These are phyloP conservation scores for Zygogramma bicolorata DNA, from an alignment of 2,888 invertebrate genomes.

Conservation along the genomic window DNA sequence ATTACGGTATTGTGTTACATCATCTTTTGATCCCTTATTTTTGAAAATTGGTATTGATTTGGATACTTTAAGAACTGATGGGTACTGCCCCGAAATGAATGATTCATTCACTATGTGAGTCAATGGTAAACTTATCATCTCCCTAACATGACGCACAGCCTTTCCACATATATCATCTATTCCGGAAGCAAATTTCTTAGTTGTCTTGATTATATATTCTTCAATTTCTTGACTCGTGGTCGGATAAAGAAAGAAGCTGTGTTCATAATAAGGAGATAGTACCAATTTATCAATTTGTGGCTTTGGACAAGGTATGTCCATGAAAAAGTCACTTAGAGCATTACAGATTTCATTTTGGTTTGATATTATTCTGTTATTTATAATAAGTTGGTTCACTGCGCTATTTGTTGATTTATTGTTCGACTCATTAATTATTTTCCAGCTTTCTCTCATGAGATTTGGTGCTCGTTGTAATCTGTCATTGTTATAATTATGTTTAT, in stretches of 20 bases:
- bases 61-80: not conserved
- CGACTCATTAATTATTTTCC: slow-evolving; percentile 7
- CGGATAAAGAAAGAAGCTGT: slow-evolving; percentile 9
- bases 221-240: slow-evolving; percentile 7
- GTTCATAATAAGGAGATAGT: slow-evolving; percentile 8
- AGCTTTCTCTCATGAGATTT: slow-evolving; percentile 7
- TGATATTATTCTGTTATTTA: slow-evolving; percentile 14
- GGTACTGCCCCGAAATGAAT: not conserved
- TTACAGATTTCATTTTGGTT: slow-evolving; percentile 12
- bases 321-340: slow-evolving; percentile 11
- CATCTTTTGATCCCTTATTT: slow-evolving; percentile 3
- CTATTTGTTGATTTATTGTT: slow-evolving; percentile 7
- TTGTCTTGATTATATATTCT: slow-evolving; percentile 9
- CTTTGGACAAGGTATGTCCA: slow-evolving; percentile 15
- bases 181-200: slow-evolving; percentile 10
- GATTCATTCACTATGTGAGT: slow-evolving; percentile 3
- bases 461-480: slow-evolving; percentile 17
- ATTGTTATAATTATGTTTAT: slow-evolving; percentile 11
- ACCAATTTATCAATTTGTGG: slow-evolving; percentile 4
- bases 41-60: slow-evolving; percentile 10
- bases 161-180: slow-evolving; percentile 8
- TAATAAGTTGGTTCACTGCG: slow-evolving; percentile 14
- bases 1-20: slow-evolving; percentile 7
- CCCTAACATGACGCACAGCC: slow-evolving; percentile 2
- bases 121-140: slow-evolving; percentile 1